Percentiles rank a stretch among this genome's conserved stretches.
Conservation (phyloP, 2,888 invertebrate genomes). For the Yponomeuta cagnagella region DNA sequence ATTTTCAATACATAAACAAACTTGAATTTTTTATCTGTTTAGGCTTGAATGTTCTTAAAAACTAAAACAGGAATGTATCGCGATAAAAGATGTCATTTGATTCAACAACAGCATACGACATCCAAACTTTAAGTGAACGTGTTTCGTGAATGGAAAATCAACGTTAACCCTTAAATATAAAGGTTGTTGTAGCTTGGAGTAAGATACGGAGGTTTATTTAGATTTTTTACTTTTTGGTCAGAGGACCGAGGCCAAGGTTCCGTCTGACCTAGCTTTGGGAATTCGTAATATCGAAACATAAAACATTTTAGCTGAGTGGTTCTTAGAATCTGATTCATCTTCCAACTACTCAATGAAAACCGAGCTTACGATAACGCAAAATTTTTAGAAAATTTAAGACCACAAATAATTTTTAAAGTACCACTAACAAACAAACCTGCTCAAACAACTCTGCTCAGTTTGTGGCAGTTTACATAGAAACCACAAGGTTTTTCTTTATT, state of each 20-base stretch:
- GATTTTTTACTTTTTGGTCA: slow-evolving; percentile 39
- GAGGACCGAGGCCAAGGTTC: slow-evolving; percentile 56
- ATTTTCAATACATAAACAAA: background rate
- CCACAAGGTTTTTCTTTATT: too few relatives aligned
- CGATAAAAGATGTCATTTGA: slow-evolving; percentile 74
- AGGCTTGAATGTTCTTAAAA: slow-evolving; percentile 36
- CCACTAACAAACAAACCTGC: too few relatives aligned
- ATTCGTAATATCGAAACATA: slow-evolving; percentile 67
- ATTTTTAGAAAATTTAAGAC: too few relatives aligned
- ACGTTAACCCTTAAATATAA: slow-evolving; percentile 34
- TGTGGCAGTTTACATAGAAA: too few relatives aligned
- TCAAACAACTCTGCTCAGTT: too few relatives aligned
- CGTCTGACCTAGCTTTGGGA: slow-evolving; percentile 69
- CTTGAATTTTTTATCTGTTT: slow-evolving; percentile 22
- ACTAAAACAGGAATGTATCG: slow-evolving; percentile 62
- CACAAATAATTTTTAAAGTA: too few relatives aligned
- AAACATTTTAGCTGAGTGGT: slow-evolving; percentile 35
- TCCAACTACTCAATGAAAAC: background rate
- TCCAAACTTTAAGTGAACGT: slow-evolving; percentile 40
- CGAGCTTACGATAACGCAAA: too few relatives aligned
- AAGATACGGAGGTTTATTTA: slow-evolving; percentile 27
- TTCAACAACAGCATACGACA: slow-evolving; percentile 55
- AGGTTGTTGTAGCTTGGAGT: slow-evolving; percentile 34
- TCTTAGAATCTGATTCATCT: slow-evolving; percentile 48
- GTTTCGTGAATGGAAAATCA: slow-evolving; percentile 29